Base-by-base conservation (phyloP, 2,888 invertebrate genomes). In the Incurvaria masculella region DNA sequence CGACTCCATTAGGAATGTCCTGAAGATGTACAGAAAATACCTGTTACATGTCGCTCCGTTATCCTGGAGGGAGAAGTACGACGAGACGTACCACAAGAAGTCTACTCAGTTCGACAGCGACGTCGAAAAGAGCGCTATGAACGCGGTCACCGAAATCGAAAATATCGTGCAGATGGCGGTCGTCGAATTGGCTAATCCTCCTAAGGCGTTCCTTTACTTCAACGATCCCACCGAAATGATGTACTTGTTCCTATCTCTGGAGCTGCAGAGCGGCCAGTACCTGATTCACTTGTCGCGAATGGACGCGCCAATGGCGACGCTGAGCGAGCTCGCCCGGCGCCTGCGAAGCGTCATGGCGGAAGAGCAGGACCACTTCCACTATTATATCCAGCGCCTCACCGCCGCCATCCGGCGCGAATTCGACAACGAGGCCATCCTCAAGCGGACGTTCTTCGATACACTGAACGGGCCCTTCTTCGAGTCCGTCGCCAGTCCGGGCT, bases 251-350 rank as follows among this genome's bases (percentile, higher is more conserved):
- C 65, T 72, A 42, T 64, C 66, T 11, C 74, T 76, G 74, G 76
- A 78, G 56, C 58, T 76, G 52, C 78, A 78, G 56, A 78, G 78
- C 53, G 64, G 78, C 55, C 75, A 76, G 59, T 78, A 78, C 60
- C 61, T 78, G 49, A 68, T 59, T 49, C 67, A 78, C 51, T 62
- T 72, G 23, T 61, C 76, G 2, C 73, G 69, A 58, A 75, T 72
- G 2, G 69, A 66, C 53, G 64, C 53, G 11, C 73, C 74, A 8
- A 67, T 59, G 53, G 61, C 66, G 42, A 49, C 64, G 44, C 58
- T 78, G 51, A 61, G 61, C 53, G 66, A 70, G 19, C 65, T 68
- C 19, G 71, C 69, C 4, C 70, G 64, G 49, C 68, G 69, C 55
- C 58, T 78, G 18, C 69, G 70, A 53, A 56, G 57, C 46, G 61